Evolutionary conservation across 2,113 vertebrate genomes (phyloP).

Genomic region (Eclectus roratus): DNA sequence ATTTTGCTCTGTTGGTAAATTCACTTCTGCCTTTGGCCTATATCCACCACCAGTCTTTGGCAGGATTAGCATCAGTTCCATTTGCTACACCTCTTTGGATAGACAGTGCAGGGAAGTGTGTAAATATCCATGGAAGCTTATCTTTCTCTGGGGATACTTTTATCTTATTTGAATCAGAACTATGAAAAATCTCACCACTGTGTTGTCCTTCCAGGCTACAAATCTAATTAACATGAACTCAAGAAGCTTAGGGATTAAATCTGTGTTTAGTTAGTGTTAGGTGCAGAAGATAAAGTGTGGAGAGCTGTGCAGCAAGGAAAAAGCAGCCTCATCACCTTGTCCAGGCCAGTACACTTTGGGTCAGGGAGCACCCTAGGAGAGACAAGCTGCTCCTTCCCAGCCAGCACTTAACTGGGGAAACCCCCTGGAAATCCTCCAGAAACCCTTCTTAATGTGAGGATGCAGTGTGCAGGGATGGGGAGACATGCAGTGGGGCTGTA

Average conservation of each 20-base stretch:
- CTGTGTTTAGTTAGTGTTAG: neutral
- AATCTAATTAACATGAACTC: neutral
- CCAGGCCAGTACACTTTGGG: neutral
- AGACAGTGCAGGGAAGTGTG: neutral
- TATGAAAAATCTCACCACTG: neutral
- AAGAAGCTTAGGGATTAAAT: neutral
- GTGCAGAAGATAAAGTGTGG: neutral
- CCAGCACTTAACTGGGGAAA: neutral
- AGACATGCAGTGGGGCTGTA: fast-evolving
- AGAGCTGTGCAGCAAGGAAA: neutral
- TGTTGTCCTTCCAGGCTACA: neutral
- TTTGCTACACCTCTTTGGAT: neutral
- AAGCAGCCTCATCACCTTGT: neutral
- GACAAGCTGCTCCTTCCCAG: neutral
- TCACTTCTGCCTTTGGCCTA: neutral
- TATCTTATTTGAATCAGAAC: neutral
- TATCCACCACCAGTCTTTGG: neutral
- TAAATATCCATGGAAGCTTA: neutral
- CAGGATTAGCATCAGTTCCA: neutral
- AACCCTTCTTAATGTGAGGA: neutral
- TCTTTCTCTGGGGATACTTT: neutral
- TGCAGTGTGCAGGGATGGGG: neutral
- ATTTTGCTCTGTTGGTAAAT: neutral
- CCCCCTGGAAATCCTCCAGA: neutral
- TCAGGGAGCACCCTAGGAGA: neutral